These are phyloP conservation scores for Chironex yamaguchii DNA, from an alignment of 30 jellyfish, hydroid and myxozoan species.

Conservation along the genomic window DNA sequence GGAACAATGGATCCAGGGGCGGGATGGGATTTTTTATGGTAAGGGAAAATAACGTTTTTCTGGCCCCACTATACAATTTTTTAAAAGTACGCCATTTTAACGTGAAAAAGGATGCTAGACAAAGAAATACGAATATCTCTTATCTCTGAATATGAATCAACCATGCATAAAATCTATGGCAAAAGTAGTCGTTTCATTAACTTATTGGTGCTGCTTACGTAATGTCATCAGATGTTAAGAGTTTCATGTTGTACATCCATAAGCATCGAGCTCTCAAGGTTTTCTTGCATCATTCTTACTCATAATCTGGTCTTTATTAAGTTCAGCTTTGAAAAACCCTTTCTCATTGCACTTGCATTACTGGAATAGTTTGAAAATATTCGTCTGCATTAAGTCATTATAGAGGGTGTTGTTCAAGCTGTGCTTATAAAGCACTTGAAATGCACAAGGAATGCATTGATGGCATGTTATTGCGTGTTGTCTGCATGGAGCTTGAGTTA, in stretches of 20 bases:
- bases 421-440: constrained; percentile 35
- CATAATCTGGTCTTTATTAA: constrained; percentile 10
- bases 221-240: too few relatives aligned
- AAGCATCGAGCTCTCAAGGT: constrained; percentile 45
- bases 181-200: too few relatives aligned
- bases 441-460: constrained; percentile 43
- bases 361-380: constrained; percentile 6
- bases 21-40: too few relatives aligned
- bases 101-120: too few relatives aligned
- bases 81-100: too few relatives aligned
- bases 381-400: background rate
- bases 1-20: too few relatives aligned
- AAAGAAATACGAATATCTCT: too few relatives aligned
- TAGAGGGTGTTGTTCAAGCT: constrained; percentile 6
- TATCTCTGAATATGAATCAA: too few relatives aligned
- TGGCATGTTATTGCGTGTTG: background rate
- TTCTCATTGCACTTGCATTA: constrained; percentile 7
- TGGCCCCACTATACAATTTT: too few relatives aligned
- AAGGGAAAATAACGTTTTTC: too few relatives aligned
- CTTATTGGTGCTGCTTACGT: too few relatives aligned
- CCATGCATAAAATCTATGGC: too few relatives aligned
- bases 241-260: constrained; percentile 15
- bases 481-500: constrained; percentile 10
- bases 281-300: background rate
- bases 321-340: background rate